Evolutionary conservation across 2,113 vertebrate species (phyloP).

Genomic region (Gobiocypris rarus): DNA sequence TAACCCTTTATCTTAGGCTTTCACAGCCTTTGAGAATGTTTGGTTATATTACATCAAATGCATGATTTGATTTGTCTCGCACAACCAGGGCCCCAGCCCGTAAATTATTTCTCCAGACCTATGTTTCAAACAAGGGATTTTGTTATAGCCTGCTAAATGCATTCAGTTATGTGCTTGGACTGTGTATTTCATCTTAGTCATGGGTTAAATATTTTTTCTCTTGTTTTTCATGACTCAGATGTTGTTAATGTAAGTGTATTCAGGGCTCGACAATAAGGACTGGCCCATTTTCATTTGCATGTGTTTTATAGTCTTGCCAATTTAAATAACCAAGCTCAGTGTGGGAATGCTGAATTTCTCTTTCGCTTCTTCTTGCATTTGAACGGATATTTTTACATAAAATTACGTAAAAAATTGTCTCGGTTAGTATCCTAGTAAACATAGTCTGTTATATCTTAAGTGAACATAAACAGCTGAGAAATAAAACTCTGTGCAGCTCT

Average conservation of each 20-base stretch:
- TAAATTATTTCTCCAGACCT: conserved; percentile 52
- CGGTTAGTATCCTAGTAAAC: too few species aligned
- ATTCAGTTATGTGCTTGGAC: background rate
- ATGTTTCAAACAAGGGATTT: background rate
- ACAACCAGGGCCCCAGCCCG: conserved; percentile 14
- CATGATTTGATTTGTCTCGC: conserved; percentile 40
- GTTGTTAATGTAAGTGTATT: background rate
- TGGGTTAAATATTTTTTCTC: background rate
- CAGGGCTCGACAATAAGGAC: too few species aligned
- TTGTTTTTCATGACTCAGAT: conserved; percentile 10
- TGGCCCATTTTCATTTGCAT: too few species aligned
- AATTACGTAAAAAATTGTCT: too few species aligned
- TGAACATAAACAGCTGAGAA: too few species aligned
- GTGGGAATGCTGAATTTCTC: too few species aligned
- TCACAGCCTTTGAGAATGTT: conserved; percentile 36
- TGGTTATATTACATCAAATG: conserved; percentile 44
- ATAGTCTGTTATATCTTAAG: too few species aligned
- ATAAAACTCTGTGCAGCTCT: too few species aligned
- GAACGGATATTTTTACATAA: too few species aligned
- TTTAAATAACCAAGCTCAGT: too few species aligned
- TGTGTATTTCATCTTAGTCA: background rate
- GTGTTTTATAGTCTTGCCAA: too few species aligned
- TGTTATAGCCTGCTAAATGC: background rate
- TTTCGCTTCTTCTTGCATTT: too few species aligned
- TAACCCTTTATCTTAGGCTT: conserved; percentile 40